Evolutionary conservation across 2,888 invertebrate species (phyloP).

Genomic region (Monopis laevigella): DNA sequence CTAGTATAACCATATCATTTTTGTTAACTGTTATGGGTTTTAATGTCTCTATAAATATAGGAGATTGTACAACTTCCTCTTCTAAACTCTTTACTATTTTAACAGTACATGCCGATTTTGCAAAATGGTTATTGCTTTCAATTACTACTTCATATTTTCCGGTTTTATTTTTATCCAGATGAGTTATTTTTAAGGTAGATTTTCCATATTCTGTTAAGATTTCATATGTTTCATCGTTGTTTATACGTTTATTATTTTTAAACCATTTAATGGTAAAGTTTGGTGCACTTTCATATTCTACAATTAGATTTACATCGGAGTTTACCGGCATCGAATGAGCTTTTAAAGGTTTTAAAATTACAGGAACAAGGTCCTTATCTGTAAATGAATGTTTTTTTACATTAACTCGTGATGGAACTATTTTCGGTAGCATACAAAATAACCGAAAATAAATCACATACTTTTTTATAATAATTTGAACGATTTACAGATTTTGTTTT

Average conservation of each 20-base stretch:
- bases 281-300: slow-evolving; percentile 77
- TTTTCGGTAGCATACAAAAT: too few species aligned
- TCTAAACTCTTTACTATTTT: slow-evolving; percentile 72
- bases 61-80: slow-evolving; percentile 72
- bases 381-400: slow-evolving; percentile 14
- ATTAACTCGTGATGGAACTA: not conserved
- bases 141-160: slow-evolving; percentile 91
- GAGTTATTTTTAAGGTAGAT: slow-evolving; percentile 72
- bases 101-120: slow-evolving; percentile 84
- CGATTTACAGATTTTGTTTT: too few species aligned
- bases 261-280: slow-evolving; percentile 84
- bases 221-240: slow-evolving; percentile 68
- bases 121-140: slow-evolving; percentile 80
- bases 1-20: slow-evolving; percentile 82
- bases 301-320: slow-evolving; percentile 73
- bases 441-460: too few species aligned
- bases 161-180: slow-evolving; percentile 76
- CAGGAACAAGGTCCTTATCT: slow-evolving; percentile 45
- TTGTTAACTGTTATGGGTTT: slow-evolving; percentile 74
- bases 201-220: slow-evolving; percentile 69
- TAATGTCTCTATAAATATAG: slow-evolving; percentile 76
- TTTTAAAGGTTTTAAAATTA: slow-evolving; percentile 80
- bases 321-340: slow-evolving; percentile 77
- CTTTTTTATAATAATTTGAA: too few species aligned
- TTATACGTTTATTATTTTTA: slow-evolving; percentile 82